Base-by-base conservation (phyloP, 1,140 invertebrate genomes). In the Pachypsylla venusta region DNA sequence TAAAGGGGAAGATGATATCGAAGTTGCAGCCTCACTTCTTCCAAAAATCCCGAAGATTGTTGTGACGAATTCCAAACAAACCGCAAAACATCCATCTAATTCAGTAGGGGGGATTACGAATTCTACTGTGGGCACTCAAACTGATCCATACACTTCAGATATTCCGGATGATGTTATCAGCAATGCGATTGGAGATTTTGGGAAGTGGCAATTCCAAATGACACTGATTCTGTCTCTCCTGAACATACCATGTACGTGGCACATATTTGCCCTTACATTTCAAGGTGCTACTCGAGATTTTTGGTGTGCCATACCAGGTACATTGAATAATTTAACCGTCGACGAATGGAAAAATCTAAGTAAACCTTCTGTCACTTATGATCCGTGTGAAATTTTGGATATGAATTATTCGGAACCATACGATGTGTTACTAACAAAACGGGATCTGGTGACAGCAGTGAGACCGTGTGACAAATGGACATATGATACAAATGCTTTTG, bases 201-300 rank as follows among this genome's bases (percentile, higher is more conserved):
- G 79, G 2, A 67, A 65, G 10, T 81, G 78, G 72, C 79, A 82
- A 63, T 74, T 76, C 48, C 66, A 75, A 61, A 79, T 85, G 26
- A 78, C 80, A 7, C 64, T 84, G 10, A 68, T 85, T 7, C 68
- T 86, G 30, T 79, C 79, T 1, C 64, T 86, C 1, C 73, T 80
- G 1, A 80, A 82, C 57, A 76, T 81, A 62, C 81, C 82, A 0
- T 78, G 81, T 1, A 80, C 82, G 25, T 83, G 81, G 75, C 80
- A 83, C 65, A 74, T 83, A 59, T 68, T 79, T 10, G 81, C 80
- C 2, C 81, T 83, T 4, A 74, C 80, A 7, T 84, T 85, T 66
- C 69, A 83, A 39, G 76, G 81, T 42, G 81, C 82, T 1, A 74
- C 73, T 12, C 75, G 75, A 1, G 73, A 78, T 63, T 83, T 79